Evolutionary conservation across 2,113 vertebrate species (phyloP), one percentile per base, ranked within the genome.

Genomic region (Lonchura striata): DNA sequence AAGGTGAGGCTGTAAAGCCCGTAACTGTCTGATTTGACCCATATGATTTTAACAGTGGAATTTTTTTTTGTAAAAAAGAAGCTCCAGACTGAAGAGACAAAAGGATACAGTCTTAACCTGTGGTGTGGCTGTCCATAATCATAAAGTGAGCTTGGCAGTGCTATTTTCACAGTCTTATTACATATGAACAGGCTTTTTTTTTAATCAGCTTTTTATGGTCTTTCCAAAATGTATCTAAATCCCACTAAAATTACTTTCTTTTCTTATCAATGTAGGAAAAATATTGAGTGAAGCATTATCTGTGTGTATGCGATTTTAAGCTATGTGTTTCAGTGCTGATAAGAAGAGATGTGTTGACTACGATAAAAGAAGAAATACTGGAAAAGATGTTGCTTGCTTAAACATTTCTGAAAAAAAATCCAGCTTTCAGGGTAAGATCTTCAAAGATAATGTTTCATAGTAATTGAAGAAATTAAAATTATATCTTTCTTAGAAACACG

Each of bases 401-500:
- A 91, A 59, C 2, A 35, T 74, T 86, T 95, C 79, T 60, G 30
- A 61, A 87, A 80, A 70, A 66, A 77, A 23, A 2, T 12, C 22
- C 20, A 80, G 37, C 44, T 60, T 95, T 96, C 89, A 86, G 63
- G 18, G 35, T 72, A 83, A 96, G 64, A 96, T 93, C 53, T 95
- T 94, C 35, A 84, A 86, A 59, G 86, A 86, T 84, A 89, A 63
- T 60, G 1, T n/a, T 88, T 91, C 84, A 75, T 3, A 37, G 65
- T 66, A 94, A 86, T 50, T 92, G 59, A 93, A 94, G 81, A 97
- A 63, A 59, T 81, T 69, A 71, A 94, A 91, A 91, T 89, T 65
- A n/a, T 28, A 49, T 92, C 49, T 93, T 93, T 95, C 50, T 47
- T 79, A 37, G 59, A 91, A 94, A 94, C 20, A 35, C n/a, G 13